Conservation (phyloP, 2,888 invertebrate species). For the Aphelenchoides bicaudatus region DNA sequence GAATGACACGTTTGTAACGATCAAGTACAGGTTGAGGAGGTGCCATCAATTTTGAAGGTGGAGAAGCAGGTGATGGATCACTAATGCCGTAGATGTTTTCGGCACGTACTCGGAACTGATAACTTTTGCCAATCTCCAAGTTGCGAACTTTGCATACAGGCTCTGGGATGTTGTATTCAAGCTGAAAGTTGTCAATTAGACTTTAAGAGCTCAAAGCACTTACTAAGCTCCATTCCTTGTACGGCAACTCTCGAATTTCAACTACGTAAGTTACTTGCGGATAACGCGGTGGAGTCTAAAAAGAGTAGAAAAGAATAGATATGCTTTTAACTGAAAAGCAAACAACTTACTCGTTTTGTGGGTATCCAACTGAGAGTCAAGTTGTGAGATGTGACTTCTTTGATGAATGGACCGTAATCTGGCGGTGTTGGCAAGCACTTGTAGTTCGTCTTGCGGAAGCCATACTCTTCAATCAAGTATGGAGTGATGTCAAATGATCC, state of each 20-base stretch:
- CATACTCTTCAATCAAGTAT: slow-evolving; percentile 59
- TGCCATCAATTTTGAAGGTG: slow-evolving; percentile 59
- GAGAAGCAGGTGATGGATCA: slow-evolving; percentile 86
- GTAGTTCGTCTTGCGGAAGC: slow-evolving; percentile 57
- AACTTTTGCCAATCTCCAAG: slow-evolving; percentile 85
- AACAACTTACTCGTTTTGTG: slow-evolving; percentile 81
- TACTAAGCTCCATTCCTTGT: slow-evolving; percentile 86
- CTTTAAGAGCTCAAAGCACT: slow-evolving; percentile 60
- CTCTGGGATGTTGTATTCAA: slow-evolving; percentile 70
- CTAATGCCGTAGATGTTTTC: slow-evolving; percentile 94
- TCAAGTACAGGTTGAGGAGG: slow-evolving; percentile 60
- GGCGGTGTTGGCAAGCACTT: slow-evolving; percentile 72
- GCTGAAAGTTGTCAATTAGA: slow-evolving; percentile 33
- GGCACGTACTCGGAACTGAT: slow-evolving; percentile 88
- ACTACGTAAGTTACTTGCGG: slow-evolving; percentile 88
- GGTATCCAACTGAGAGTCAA: slow-evolving; percentile 89
- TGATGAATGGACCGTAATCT: slow-evolving; percentile 83
- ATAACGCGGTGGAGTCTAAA: slow-evolving; percentile 62
- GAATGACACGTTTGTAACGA: slow-evolving; percentile 58
- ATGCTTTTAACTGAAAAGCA: no score
- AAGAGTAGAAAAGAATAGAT: no score
- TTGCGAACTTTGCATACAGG: slow-evolving; percentile 84
- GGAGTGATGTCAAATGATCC: slow-evolving; percentile 56
- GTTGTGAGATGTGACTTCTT: slow-evolving; percentile 82
- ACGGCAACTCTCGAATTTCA: slow-evolving; percentile 86